Percentiles rank a stretch among this genome's conserved stretches.
Conservation (phyloP, 2,888 invertebrate species). For the Nasonia oneida region DNA sequence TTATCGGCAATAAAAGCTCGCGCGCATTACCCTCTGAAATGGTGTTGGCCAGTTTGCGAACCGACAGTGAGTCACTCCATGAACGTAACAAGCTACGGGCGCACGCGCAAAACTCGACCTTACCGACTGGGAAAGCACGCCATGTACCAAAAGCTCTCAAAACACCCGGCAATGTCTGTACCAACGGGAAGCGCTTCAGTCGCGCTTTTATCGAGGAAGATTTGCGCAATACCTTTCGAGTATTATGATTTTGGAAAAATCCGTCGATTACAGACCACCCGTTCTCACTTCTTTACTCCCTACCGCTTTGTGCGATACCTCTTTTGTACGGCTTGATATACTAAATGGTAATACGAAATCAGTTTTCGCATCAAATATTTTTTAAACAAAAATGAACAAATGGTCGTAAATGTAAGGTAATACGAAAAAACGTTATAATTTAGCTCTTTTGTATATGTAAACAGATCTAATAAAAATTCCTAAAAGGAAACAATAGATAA, state of each 20-base stretch:
- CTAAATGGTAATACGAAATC: constrained; percentile 63
- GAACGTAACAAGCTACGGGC: constrained; percentile 10
- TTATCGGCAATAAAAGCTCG: constrained; percentile 52
- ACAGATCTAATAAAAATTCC: too few relatives aligned
- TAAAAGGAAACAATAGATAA: background rate
- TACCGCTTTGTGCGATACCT: constrained; percentile 50
- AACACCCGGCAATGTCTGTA: background rate
- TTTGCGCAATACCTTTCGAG: background rate
- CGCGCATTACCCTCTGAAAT: constrained; percentile 40
- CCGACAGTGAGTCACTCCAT: constrained; percentile 39
- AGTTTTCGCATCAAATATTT: constrained; percentile 45
- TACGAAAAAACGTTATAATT: background rate
- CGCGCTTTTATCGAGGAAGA: constrained; percentile 1
- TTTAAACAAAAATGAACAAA: too few relatives aligned
- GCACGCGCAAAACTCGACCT: background rate
- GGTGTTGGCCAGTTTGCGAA: constrained; percentile 5
- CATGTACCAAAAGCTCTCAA: background rate
- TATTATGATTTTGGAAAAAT: background rate
- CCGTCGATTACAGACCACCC: background rate
- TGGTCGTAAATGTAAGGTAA: too few relatives aligned
- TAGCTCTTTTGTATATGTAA: background rate
- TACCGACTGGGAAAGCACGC: constrained; percentile 38
- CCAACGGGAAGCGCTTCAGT: background rate
- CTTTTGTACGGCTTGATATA: constrained; percentile 66
- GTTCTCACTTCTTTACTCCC: constrained; percentile 19